A percentile compares a stretch with the other conserved stretches of the same genome.
Evolutionary conservation across 2,113 vertebrate genomes (phyloP).

Genomic region (Corynorhinus townsendii): DNA sequence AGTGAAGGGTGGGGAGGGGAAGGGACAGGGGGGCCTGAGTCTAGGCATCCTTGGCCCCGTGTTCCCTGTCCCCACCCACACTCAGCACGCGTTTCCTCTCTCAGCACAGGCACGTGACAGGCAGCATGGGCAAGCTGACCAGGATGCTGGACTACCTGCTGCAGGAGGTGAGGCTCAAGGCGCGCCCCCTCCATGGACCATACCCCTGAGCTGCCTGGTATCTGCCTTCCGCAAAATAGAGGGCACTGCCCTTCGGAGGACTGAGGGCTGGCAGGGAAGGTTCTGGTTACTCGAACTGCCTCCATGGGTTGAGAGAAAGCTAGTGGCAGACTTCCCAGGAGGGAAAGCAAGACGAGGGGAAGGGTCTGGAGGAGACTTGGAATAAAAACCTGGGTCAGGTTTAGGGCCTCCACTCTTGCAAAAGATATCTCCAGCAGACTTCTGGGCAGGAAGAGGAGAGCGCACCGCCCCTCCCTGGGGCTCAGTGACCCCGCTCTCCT

Average conservation of each 20-base stretch:
- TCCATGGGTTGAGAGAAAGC: neutral
- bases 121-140: conserved; percentile 62
- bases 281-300: neutral
- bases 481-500: neutral
- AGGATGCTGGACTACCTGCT: conserved; percentile 75
- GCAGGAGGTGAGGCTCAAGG: conserved; percentile 64
- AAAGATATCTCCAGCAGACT: neutral
- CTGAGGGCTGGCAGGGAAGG: neutral
- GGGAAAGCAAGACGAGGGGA: neutral
- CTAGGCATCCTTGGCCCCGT: neutral
- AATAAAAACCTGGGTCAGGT: accelerated
- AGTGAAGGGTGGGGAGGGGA: neutral
- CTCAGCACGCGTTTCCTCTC: neutral
- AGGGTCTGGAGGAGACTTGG: neutral
- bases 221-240: accelerated
- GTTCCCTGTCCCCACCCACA: too few species aligned
- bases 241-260: neutral
- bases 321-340: neutral
- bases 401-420: neutral
- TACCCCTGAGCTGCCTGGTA: accelerated
- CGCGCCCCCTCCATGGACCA: accelerated
- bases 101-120: conserved; percentile 54
- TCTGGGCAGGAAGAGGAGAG: neutral
- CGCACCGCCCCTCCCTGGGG: neutral
- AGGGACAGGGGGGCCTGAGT: accelerated